Conservation (phyloP, 30 jellyfish, hydroid and myxozoan species). For the Rhopilema esculentum region DNA sequence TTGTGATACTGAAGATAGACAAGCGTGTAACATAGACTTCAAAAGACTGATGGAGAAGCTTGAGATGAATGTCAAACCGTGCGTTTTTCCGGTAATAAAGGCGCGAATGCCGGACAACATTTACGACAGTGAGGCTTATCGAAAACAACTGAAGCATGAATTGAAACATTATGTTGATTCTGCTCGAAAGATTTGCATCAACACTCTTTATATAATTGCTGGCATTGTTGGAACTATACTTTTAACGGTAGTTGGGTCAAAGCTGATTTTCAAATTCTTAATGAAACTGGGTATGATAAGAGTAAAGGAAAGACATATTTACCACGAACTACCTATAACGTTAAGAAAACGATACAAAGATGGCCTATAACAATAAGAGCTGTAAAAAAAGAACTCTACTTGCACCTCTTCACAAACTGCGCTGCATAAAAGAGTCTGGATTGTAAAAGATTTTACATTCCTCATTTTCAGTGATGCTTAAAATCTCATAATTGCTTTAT, state of each 20-base stretch:
- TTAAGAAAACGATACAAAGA: constrained; percentile 6
- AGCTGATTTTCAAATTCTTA: constrained; percentile 45
- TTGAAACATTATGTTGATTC: constrained; percentile 48
- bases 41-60: constrained; percentile 46
- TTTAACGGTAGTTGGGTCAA: constrained; percentile 4
- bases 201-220: constrained; percentile 28
- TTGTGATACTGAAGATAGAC: constrained; percentile 27
- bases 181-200: neutral
- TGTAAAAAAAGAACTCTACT: too few species aligned
- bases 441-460: too few species aligned
- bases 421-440: too few species aligned
- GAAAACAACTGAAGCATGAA: constrained; percentile 45
- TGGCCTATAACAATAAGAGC: neutral
- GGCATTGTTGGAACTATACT: constrained; percentile 37
- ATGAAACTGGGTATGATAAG: constrained; percentile 39
- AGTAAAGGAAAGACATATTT: constrained; percentile 28
- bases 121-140: constrained; percentile 64
- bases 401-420: too few species aligned
- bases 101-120: constrained; percentile 66
- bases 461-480: too few species aligned
- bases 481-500: too few species aligned
- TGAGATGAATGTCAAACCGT: constrained; percentile 51
- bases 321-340: constrained; percentile 27
- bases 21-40: constrained; percentile 25
- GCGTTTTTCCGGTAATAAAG: constrained; percentile 51